These are phyloP conservation scores for Drosophila neonasuta DNA, from an alignment of 2,888 invertebrate genomes.

Conservation along the genomic window DNA sequence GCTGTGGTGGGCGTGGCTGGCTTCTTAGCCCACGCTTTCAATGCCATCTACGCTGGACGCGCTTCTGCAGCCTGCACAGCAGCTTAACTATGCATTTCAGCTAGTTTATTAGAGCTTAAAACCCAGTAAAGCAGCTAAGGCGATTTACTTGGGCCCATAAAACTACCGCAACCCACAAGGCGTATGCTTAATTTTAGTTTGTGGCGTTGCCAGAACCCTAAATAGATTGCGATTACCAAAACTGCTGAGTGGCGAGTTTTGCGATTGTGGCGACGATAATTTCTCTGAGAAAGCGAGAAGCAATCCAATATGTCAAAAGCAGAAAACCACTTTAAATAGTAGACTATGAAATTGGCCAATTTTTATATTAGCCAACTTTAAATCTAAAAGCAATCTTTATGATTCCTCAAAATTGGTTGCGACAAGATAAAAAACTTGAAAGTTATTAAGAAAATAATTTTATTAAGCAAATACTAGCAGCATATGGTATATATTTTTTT, in stretches of 20 bases:
- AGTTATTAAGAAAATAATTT: too few relatives aligned
- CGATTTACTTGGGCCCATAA: slow-evolving; percentile 52
- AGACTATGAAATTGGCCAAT: not conserved
- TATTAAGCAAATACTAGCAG: too few relatives aligned
- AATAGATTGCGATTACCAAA: slow-evolving; percentile 49
- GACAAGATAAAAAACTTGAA: too few relatives aligned
- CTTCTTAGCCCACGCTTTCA: not conserved
- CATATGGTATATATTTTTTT: too few relatives aligned
- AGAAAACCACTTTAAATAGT: slow-evolving; percentile 7
- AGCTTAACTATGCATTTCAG: slow-evolving; percentile 68
- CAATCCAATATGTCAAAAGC: slow-evolving; percentile 25
- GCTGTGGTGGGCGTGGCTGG: slow-evolving; percentile 29
- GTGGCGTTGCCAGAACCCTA: slow-evolving; percentile 47
- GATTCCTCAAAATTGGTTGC: too few relatives aligned
- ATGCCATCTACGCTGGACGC: not conserved
- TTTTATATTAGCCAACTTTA: too few relatives aligned
- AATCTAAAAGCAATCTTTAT: too few relatives aligned
- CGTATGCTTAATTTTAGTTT: slow-evolving; percentile 63
- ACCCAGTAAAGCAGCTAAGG: slow-evolving; percentile 51
- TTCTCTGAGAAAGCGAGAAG: not conserved
- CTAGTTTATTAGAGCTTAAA: slow-evolving; percentile 71
- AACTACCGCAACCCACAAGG: slow-evolving; percentile 36
- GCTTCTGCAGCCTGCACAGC: slow-evolving; percentile 33
- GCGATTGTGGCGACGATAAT: slow-evolving; percentile 32
- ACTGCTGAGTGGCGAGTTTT: slow-evolving; percentile 59